phyloP scores from a whole-genome alignment of 1,140 invertebrate species.

The Limonius californicus region DNA sequence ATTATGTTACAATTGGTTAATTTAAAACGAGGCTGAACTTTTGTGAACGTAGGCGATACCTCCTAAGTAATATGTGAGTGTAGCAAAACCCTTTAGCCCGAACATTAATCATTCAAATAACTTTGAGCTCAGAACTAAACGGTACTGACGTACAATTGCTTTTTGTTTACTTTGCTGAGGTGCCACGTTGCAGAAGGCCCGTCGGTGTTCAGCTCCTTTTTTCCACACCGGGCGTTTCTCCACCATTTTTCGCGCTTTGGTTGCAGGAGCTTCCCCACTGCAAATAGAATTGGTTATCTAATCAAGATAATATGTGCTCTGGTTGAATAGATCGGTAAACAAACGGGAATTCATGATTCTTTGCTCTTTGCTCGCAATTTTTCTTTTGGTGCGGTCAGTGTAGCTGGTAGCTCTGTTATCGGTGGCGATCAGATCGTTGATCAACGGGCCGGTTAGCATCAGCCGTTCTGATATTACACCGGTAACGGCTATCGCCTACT shows the following conservation, averaged over 20 bases:
- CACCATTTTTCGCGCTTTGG: too few species aligned
- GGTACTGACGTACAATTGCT: neutral
- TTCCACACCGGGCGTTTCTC: too few species aligned
- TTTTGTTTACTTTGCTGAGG: neutral
- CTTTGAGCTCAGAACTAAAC: neutral
- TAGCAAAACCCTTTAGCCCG: neutral
- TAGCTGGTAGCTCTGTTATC: neutral
- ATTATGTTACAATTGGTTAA: slow-evolving; percentile 1
- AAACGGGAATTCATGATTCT: too few species aligned
- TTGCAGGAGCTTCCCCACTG: too few species aligned
- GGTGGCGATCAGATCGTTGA: neutral
- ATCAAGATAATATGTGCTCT: neutral
- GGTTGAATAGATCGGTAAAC: neutral
- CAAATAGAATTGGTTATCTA: too few species aligned
- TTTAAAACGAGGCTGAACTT: neutral
- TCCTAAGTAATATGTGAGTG: neutral
- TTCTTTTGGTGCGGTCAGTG: neutral
- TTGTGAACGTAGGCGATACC: neutral
- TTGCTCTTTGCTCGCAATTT: too few species aligned
- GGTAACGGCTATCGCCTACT: neutral
- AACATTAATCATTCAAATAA: neutral
- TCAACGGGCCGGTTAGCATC: neutral
- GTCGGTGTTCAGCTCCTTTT: too few species aligned
- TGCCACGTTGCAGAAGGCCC: neutral
- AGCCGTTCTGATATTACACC: neutral